Evolutionary conservation across 2,888 invertebrate genomes (phyloP).

Genomic region (Synanthedon andrenaeformis): DNA sequence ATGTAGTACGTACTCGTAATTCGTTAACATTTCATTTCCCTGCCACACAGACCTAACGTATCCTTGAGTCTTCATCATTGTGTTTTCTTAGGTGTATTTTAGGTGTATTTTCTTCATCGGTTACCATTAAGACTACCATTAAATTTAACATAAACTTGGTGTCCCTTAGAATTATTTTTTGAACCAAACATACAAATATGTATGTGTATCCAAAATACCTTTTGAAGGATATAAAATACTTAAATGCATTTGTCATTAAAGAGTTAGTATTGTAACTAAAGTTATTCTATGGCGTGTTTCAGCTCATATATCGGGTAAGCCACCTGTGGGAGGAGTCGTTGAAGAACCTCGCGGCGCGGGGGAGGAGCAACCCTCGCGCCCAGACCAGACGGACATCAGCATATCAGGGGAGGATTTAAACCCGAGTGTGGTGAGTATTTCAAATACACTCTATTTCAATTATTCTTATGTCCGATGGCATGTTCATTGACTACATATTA

Average conservation of each 20-base stretch:
- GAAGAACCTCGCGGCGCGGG: conserved; percentile 36
- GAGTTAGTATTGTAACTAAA: too few species aligned
- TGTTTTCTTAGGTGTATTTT: too few species aligned
- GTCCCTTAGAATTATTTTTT: too few species aligned
- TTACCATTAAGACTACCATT: too few species aligned
- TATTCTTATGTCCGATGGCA: too few species aligned
- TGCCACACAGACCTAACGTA: background rate
- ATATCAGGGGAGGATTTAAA: conserved; percentile 50
- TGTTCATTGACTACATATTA: too few species aligned
- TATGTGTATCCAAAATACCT: too few species aligned
- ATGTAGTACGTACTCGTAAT: background rate
- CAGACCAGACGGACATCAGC: conserved; percentile 52
- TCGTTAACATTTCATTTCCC: background rate
- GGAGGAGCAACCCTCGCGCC: conserved; percentile 46
- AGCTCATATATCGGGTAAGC: conserved; percentile 38
- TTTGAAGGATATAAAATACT: too few species aligned
- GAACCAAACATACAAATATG: too few species aligned
- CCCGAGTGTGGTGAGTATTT: conserved; percentile 38
- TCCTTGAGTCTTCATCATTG: conserved; percentile 3
- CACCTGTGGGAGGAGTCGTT: conserved; percentile 29
- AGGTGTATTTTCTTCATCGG: too few species aligned
- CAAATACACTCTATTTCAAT: background rate
- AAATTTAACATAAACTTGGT: too few species aligned
- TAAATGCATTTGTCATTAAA: too few species aligned
- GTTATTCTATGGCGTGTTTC: conserved; percentile 12